Percentiles rank a stretch among this genome's conserved stretches.
These are phyloP conservation scores for Nothocercus nigrocapillus DNA, from an alignment of 2,113 vertebrate genomes.

Conservation along the genomic window DNA sequence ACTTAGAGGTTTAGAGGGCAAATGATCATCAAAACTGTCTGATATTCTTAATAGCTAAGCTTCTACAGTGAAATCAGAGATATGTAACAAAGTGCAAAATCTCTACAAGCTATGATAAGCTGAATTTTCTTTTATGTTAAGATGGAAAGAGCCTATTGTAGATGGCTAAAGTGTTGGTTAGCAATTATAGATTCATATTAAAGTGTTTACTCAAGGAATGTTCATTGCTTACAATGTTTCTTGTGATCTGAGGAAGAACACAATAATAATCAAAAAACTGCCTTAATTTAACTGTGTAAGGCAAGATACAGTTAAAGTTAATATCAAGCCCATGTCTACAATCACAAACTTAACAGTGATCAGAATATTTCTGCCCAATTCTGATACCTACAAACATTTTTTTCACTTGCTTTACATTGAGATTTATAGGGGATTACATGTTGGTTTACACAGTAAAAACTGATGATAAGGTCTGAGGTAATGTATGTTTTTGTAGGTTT, in stretches of 20 bases:
- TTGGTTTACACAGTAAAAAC: not conserved
- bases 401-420: not conserved
- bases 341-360: not conserved
- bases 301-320: not conserved
- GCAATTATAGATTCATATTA: not conserved
- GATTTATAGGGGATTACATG: not conserved
- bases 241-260: not conserved
- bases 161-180: not conserved
- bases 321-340: not conserved
- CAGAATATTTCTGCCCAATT: not conserved
- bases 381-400: not conserved
- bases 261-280: not conserved
- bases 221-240: not conserved
- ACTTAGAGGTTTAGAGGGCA: not conserved
- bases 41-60: not conserved
- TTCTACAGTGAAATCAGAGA: conserved; percentile 3
- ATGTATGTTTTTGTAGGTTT: not conserved
- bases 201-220: not conserved
- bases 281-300: not conserved
- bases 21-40: not conserved
- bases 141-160: not conserved
- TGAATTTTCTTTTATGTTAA: not conserved
- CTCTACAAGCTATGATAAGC: not conserved
- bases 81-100: not conserved
- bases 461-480: not conserved